Percentiles rank a stretch among this genome's conserved stretches.
These are phyloP conservation scores for Leptinotarsa texana DNA, from an alignment of 1,140 invertebrate genomes.

Conservation along the genomic window DNA sequence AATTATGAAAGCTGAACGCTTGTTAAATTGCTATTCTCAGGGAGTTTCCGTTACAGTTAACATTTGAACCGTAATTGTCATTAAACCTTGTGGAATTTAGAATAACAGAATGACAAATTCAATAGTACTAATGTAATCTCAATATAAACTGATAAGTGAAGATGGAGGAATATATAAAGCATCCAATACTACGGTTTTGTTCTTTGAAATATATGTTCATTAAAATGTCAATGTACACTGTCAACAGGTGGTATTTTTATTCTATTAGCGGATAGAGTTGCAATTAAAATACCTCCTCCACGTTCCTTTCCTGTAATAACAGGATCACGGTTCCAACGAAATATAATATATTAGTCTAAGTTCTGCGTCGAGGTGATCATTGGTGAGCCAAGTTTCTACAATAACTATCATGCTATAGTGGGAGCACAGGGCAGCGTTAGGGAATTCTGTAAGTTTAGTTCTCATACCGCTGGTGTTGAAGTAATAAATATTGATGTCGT, in stretches of 20 bases:
- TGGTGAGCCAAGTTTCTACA: too few species aligned
- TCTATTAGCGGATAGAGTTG: too few species aligned
- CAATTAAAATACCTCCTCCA: too few species aligned
- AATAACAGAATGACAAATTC: too few species aligned
- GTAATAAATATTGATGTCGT: conserved; percentile 1
- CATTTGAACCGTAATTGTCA: not conserved
- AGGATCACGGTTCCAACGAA: not conserved
- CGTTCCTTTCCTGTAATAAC: too few species aligned
- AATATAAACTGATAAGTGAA: conserved; percentile 1
- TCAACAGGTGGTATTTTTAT: too few species aligned
- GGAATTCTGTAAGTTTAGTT: not conserved
- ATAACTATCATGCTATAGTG: not conserved
- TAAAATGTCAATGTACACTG: too few species aligned
- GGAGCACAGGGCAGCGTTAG: not conserved
- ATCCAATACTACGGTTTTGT: conserved; percentile 6
- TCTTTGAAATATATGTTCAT: too few species aligned
- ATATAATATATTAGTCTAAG: not conserved
- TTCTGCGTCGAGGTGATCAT: not conserved
- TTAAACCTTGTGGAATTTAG: too few species aligned
- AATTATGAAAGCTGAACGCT: not conserved
- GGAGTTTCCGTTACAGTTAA: not conserved
- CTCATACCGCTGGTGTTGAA: conserved; percentile 3
- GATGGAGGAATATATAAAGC: not conserved
- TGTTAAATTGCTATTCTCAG: not conserved
- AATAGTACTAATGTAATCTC: conserved; percentile 10